These are phyloP conservation scores for Zaprionus nigranus DNA, from an alignment of 1,140 invertebrate species.

Conservation along the genomic window DNA sequence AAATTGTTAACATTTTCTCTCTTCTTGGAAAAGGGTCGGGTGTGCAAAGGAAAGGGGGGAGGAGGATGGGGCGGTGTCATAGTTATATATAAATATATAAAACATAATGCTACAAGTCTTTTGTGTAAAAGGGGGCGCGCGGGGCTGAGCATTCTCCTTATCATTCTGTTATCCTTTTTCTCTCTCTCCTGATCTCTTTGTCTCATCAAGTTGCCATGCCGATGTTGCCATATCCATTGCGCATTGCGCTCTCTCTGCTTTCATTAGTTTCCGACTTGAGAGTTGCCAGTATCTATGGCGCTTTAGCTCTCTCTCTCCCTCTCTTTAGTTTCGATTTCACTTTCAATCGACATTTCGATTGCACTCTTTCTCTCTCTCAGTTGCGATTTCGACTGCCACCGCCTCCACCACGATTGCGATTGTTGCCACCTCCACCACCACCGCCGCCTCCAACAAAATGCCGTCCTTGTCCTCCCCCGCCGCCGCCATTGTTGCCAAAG, in stretches of 20 bases:
- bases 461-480: slow-evolving; percentile 25
- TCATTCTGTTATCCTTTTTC: neutral
- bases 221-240: neutral
- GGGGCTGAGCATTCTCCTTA: neutral
- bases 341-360: too few species aligned
- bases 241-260: neutral
- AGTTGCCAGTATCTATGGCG: too few species aligned
- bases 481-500: slow-evolving; percentile 45
- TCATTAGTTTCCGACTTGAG: slow-evolving; percentile 28
- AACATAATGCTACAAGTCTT: slow-evolving; percentile 47
- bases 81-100: slow-evolving; percentile 18
- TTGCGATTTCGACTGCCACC: slow-evolving; percentile 46
- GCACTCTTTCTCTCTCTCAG: neutral
- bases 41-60: neutral
- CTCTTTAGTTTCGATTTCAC: too few species aligned
- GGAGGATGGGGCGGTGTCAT: neutral
- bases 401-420: slow-evolving; percentile 44
- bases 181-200: slow-evolving; percentile 1
- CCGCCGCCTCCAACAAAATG: slow-evolving; percentile 46
- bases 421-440: slow-evolving; percentile 28
- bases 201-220: too few species aligned
- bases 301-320: too few species aligned
- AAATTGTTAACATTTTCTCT: slow-evolving; percentile 28
- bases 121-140: slow-evolving; percentile 8
- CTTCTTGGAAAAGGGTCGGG: slow-evolving; percentile 1